These are phyloP conservation scores for Periplaneta americana DNA, from an alignment of 1,140 invertebrate genomes.

Conservation along the genomic window DNA sequence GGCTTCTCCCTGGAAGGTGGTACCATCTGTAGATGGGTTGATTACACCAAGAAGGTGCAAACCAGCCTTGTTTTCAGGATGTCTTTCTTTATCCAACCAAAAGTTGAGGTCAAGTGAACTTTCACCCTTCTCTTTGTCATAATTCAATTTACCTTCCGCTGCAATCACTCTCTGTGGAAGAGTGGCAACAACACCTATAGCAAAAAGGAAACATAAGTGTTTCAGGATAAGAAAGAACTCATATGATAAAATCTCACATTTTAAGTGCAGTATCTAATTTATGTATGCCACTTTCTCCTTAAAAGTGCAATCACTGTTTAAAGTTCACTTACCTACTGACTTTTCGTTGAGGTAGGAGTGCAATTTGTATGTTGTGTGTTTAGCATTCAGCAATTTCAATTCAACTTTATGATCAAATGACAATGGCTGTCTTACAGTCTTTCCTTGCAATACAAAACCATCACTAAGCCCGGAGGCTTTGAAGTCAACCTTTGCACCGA, in stretches of 20 bases:
- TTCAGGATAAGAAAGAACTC: not conserved
- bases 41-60: constrained; percentile 40
- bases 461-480: constrained; percentile 62
- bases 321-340: constrained; percentile 39
- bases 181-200: not conserved
- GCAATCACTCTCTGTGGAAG: constrained; percentile 10
- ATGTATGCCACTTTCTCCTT: not conserved
- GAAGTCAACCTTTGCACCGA: constrained; percentile 55
- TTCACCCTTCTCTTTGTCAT: not conserved
- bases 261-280: too few species aligned
- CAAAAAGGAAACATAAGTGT: not conserved
- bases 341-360: constrained; percentile 55
- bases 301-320: not conserved
- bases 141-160: not conserved
- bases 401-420: constrained; percentile 56
- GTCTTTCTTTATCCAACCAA: constrained; percentile 62
- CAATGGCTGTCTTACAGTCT: constrained; percentile 48
- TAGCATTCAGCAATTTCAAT: constrained; percentile 53
- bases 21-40: constrained; percentile 28
- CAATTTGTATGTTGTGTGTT: constrained; percentile 62
- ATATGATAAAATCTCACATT: not conserved
- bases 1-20: constrained; percentile 46
- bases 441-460: constrained; percentile 61
- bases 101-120: constrained; percentile 26
- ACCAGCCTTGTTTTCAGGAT: constrained; percentile 56